phyloP scores from a whole-genome alignment of 2,797 vertebrate species.

The Setipinna tenuifilis region DNA sequence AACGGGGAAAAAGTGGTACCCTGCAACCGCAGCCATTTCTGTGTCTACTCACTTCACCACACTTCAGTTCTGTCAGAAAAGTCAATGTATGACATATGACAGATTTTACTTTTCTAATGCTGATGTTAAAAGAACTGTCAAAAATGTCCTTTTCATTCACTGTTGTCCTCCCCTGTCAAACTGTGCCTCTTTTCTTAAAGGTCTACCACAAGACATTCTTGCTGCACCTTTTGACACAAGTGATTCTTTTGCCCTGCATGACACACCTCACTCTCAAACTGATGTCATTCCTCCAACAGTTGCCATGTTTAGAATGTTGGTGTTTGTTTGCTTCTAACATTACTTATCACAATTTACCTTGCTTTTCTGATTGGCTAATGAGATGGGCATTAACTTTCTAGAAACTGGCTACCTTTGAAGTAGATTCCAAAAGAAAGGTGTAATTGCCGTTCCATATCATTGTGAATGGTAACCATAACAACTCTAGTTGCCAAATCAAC shows the following conservation, averaged over 20 bases:
- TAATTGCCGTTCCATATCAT: too few relatives aligned
- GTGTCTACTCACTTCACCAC: not conserved
- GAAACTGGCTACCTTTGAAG: too few relatives aligned
- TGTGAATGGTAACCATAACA: too few relatives aligned
- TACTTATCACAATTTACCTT: too few relatives aligned
- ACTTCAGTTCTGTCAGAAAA: conserved; percentile 21
- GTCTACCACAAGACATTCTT: not conserved
- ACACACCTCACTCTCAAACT: not conserved
- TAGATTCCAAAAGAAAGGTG: too few relatives aligned
- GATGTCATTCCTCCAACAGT: not conserved
- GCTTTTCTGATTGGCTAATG: too few relatives aligned
- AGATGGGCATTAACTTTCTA: too few relatives aligned
- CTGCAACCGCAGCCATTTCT: not conserved
- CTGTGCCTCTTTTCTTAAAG: not conserved
- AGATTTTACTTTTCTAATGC: not conserved
- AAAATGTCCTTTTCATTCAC: not conserved
- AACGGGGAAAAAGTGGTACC: not conserved
- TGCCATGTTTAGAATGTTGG: too few relatives aligned
- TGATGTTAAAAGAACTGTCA: not conserved
- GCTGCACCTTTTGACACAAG: not conserved
- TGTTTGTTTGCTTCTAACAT: too few relatives aligned
- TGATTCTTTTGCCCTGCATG: not conserved
- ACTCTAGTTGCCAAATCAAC: too few relatives aligned
- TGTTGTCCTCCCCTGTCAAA: not conserved
- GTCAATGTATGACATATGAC: not conserved